Conservation (phyloP, 2,113 vertebrate species). For the Pseudopipra pipra region DNA sequence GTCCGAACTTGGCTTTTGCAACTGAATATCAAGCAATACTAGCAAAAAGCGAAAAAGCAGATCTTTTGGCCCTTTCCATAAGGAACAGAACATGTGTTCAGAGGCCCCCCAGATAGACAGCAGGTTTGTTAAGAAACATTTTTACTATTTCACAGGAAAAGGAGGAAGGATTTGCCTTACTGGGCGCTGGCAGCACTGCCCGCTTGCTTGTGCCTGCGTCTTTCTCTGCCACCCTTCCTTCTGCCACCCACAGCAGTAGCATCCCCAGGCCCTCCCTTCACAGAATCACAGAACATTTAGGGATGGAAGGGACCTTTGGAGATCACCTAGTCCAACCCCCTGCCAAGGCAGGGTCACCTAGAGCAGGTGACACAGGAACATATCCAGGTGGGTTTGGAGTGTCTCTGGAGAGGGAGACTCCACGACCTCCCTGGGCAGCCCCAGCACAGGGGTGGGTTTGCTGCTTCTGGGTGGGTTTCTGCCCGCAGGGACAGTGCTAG, state of each 20-base stretch:
- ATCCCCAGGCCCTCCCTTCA: neutral
- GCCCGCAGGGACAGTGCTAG: rapidly evolving
- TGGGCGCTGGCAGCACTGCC: too few species aligned
- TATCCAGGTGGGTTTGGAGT: neutral
- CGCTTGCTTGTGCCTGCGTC: rapidly evolving
- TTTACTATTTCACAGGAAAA: rapidly evolving
- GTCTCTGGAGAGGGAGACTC: neutral
- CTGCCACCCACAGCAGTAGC: neutral
- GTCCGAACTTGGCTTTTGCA: neutral
- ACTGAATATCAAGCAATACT: neutral
- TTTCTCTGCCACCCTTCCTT: neutral
- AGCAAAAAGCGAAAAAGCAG: neutral
- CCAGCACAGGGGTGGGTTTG: rapidly evolving
- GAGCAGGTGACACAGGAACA: neutral
- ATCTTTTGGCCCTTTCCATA: neutral
- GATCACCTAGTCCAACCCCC: rapidly evolving
- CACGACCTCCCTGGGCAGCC: neutral
- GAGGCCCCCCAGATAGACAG: neutral
- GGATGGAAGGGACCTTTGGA: neutral
- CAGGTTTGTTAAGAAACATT: too few species aligned
- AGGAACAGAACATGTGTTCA: neutral
- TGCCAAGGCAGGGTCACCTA: neutral
- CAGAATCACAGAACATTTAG: neutral
- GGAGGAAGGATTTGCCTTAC: rapidly evolving
- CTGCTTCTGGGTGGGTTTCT: neutral